phyloP scores from a whole-genome alignment of 1,140 invertebrate genomes.

The Mya arenaria region DNA sequence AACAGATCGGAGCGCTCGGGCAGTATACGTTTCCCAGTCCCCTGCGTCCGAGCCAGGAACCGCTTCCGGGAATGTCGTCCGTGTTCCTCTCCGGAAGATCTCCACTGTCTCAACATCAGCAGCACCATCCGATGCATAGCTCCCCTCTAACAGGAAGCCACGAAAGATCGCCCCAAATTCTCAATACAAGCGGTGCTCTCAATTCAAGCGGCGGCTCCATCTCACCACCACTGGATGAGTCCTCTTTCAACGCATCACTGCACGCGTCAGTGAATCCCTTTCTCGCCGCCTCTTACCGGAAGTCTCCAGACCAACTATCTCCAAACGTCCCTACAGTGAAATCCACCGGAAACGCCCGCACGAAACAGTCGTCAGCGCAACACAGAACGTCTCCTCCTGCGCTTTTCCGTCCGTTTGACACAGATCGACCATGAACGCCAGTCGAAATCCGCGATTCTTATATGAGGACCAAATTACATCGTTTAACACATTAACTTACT shows the following conservation, averaged over 20 bases:
- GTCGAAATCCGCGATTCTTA: too few species aligned
- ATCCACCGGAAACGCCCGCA: conserved; percentile 43
- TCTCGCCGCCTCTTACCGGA: not conserved
- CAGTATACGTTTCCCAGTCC: conserved; percentile 59
- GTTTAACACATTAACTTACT: too few species aligned
- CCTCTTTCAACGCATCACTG: conserved; percentile 57
- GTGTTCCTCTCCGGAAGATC: conserved; percentile 47
- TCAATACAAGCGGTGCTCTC: conserved; percentile 53
- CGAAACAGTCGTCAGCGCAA: conserved; percentile 47
- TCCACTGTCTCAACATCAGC: conserved; percentile 52
- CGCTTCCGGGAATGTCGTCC: conserved; percentile 62
- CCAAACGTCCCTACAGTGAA: conserved; percentile 47
- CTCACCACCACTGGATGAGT: conserved; percentile 53
- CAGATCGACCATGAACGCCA: conserved; percentile 51
- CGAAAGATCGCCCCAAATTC: conserved; percentile 41
- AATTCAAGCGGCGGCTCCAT: conserved; percentile 45
- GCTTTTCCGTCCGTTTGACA: conserved; percentile 69
- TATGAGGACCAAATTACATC: too few species aligned
- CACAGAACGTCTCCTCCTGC: conserved; percentile 64
- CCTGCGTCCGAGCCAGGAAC: conserved; percentile 60
- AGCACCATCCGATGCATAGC: conserved; percentile 41
- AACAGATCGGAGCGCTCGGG: conserved; percentile 22
- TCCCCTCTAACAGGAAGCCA: conserved; percentile 34
- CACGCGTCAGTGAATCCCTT: conserved; percentile 18
- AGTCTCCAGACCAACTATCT: conserved; percentile 37